These are phyloP conservation scores for Heliconius nattereri DNA, from an alignment of 1,140 invertebrate species.

Conservation along the genomic window DNA sequence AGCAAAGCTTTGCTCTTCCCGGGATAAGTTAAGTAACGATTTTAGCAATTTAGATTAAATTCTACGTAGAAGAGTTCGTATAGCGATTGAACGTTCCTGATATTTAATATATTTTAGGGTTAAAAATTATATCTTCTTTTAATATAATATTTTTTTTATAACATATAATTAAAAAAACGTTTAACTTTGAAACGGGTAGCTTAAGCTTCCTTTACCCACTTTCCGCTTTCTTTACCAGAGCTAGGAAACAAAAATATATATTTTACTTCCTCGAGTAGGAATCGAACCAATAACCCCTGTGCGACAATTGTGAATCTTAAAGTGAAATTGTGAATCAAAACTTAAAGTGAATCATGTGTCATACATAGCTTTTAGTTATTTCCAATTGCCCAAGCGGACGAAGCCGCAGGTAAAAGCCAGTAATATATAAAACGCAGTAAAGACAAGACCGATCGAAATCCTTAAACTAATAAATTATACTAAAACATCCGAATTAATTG, in stretches of 20 bases:
- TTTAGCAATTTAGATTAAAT: slow-evolving; percentile 2
- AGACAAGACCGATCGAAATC: neutral
- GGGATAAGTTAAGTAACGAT: neutral
- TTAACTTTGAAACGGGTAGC: too few species aligned
- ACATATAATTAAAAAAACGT: too few species aligned
- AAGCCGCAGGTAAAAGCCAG: neutral
- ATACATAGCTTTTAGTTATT: neutral
- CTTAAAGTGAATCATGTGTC: too few species aligned
- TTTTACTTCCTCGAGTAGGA: too few species aligned
- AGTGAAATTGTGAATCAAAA: too few species aligned
- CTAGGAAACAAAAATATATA: too few species aligned
- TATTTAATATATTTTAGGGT: neutral
- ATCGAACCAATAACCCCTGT: too few species aligned
- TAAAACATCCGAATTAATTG: slow-evolving; percentile 35
- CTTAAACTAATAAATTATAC: slow-evolving; percentile 18
- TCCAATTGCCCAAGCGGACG: neutral
- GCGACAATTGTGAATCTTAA: too few species aligned
- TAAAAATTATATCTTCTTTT: neutral
- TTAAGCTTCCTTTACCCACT: too few species aligned
- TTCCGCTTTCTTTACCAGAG: too few species aligned
- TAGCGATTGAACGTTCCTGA: neutral
- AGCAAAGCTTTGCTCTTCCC: neutral
- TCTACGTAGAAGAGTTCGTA: neutral
- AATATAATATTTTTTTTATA: neutral
- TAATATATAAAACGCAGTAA: neutral